phyloP scores from a whole-genome alignment of 2,888 invertebrate genomes.

The Gari tellinella region DNA sequence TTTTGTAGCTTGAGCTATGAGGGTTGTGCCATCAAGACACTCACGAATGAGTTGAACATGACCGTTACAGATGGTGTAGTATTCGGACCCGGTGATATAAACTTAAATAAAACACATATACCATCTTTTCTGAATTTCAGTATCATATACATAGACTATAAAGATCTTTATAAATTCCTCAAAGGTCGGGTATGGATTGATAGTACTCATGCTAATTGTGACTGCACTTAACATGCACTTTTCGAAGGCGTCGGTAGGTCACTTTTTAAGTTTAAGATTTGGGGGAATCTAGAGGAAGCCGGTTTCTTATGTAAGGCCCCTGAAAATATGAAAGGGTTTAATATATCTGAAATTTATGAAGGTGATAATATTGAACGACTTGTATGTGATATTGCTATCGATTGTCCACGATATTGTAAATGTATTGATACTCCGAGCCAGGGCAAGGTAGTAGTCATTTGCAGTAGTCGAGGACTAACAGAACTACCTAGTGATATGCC shows the following conservation, averaged over 20 bases:
- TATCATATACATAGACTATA: slow-evolving; percentile 2
- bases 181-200: slow-evolving; percentile 2
- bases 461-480: slow-evolving; percentile 16
- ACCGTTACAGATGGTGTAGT: not conserved
- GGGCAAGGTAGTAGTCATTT: slow-evolving; percentile 21
- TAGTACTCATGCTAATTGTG: slow-evolving; percentile 1
- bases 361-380: slow-evolving; percentile 16
- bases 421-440: slow-evolving; percentile 37
- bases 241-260: slow-evolving; percentile 6
- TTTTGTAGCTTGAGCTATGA: slow-evolving; percentile 31
- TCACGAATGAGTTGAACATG: slow-evolving; percentile 4
- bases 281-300: not conserved
- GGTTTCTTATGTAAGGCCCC: slow-evolving; percentile 1
- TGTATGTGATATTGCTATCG: slow-evolving; percentile 23
- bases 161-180: slow-evolving; percentile 4
- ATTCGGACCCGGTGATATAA: slow-evolving; percentile 30
- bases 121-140: slow-evolving; percentile 28
- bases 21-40: slow-evolving; percentile 8
- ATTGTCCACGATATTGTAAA: slow-evolving; percentile 29
- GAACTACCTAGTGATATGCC: slow-evolving; percentile 22
- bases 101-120: slow-evolving; percentile 7
- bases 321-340: not conserved
- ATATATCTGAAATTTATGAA: not conserved
- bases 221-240: slow-evolving; percentile 1
- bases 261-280: slow-evolving; percentile 1